phyloP scores from a whole-genome alignment of 2,797 vertebrate species.

The Ptychobarbus kaznakovi region DNA sequence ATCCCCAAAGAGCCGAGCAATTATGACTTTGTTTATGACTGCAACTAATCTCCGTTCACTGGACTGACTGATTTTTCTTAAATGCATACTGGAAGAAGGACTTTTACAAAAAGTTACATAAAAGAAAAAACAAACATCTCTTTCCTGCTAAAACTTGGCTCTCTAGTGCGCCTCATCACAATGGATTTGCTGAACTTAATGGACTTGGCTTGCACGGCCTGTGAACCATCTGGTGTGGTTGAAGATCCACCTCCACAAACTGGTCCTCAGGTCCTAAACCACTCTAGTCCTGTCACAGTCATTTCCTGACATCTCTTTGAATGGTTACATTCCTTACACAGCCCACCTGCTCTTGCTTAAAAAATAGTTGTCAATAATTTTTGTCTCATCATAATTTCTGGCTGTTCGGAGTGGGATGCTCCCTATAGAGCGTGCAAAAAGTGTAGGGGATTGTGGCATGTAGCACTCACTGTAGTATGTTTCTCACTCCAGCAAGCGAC shows the following conservation, averaged over 20 bases:
- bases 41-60: constrained; percentile 87
- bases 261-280: constrained; percentile 57
- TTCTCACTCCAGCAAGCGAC: constrained; percentile 55
- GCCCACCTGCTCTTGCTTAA: constrained; percentile 33
- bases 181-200: constrained; percentile 65
- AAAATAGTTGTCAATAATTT: constrained; percentile 17
- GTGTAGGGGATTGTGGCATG: constrained; percentile 42
- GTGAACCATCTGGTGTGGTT: constrained; percentile 44
- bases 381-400: constrained; percentile 22
- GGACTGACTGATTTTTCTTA: constrained; percentile 67
- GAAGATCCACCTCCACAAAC: constrained; percentile 28
- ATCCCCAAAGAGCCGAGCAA: constrained; percentile 99
- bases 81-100: constrained; percentile 82
- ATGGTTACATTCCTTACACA: neutral
- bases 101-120: neutral
- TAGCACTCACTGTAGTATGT: constrained; percentile 53
- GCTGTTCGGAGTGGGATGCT: constrained; percentile 39
- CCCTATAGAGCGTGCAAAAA: constrained; percentile 35
- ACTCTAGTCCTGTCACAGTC: constrained; percentile 20
- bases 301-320: constrained; percentile 8
- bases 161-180: constrained; percentile 58
- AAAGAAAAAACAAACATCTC: constrained; percentile 64
- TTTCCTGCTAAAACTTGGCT: constrained; percentile 65
- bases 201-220: constrained; percentile 54
- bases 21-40: constrained; percentile 99